phyloP scores from a whole-genome alignment of 2,797 vertebrate species.

The Acipenser ruthenus region DNA sequence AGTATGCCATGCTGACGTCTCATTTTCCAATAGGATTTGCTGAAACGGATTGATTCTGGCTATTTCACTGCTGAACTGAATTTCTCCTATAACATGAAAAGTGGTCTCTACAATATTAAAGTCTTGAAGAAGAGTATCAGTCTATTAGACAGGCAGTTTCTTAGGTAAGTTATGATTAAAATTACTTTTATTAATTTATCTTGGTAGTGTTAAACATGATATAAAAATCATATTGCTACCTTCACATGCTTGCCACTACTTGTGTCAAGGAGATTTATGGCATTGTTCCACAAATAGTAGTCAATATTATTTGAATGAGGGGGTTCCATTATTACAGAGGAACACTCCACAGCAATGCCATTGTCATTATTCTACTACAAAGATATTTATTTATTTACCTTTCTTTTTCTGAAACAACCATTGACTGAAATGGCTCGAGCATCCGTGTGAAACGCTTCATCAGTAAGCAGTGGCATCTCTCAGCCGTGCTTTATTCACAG shows the following conservation, averaged over 20 bases:
- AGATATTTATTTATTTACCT: not conserved
- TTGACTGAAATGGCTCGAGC: not conserved
- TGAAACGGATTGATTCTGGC: slow-evolving; percentile 15
- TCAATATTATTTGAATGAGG: not conserved
- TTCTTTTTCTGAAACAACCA: not conserved
- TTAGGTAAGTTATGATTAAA: slow-evolving; percentile 18
- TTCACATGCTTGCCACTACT: too few species aligned
- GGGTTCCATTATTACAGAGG: not conserved
- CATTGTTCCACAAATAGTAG: not conserved
- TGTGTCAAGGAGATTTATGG: not conserved
- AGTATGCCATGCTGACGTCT: too few species aligned
- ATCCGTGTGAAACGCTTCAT: too few species aligned
- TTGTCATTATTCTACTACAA: too few species aligned
- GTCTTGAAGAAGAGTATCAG: slow-evolving; percentile 22
- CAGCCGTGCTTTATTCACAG: not conserved
- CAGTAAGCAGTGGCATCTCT: too few species aligned
- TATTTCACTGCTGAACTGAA: slow-evolving; percentile 22
- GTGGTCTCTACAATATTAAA: slow-evolving; percentile 23
- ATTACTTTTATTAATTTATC: too few species aligned
- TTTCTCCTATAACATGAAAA: slow-evolving; percentile 28
- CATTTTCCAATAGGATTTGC: slow-evolving; percentile 17
- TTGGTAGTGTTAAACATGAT: too few species aligned
- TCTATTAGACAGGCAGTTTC: slow-evolving; percentile 18
- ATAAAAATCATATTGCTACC: too few species aligned
- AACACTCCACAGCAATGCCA: not conserved